A percentile compares a stretch with the other conserved stretches of the same genome.
These are phyloP conservation scores for Aspidiotus rigidus DNA, from an alignment of 2,888 invertebrate species.

Conservation along the genomic window DNA sequence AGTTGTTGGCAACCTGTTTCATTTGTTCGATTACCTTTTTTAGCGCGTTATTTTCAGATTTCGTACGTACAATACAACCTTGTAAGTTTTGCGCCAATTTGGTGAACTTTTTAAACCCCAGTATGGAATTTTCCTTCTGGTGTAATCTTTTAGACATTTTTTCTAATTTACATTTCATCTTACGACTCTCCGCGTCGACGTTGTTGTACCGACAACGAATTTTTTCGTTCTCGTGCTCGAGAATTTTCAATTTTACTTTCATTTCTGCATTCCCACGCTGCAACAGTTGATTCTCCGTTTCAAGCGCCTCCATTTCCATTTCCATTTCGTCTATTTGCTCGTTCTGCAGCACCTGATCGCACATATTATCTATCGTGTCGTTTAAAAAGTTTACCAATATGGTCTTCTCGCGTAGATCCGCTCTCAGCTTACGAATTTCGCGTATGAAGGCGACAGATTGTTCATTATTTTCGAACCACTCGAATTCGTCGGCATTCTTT, in stretches of 20 bases:
- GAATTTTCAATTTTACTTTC: slow-evolving; percentile 20
- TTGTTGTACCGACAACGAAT: slow-evolving; percentile 10
- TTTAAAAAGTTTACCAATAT: slow-evolving; percentile 19
- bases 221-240: slow-evolving; percentile 29
- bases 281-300: slow-evolving; percentile 9
- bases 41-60: slow-evolving; percentile 14
- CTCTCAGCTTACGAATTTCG: slow-evolving; percentile 18
- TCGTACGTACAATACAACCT: slow-evolving; percentile 22
- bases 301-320: slow-evolving; percentile 14
- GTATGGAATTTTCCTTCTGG: slow-evolving; percentile 19
- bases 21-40: slow-evolving; percentile 17
- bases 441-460: slow-evolving; percentile 8
- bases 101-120: slow-evolving; percentile 24
- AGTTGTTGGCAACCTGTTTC: slow-evolving; percentile 24
- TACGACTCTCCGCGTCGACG: slow-evolving; percentile 17
- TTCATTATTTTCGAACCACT: slow-evolving; percentile 11
- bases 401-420: slow-evolving; percentile 21
- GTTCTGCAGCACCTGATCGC: slow-evolving; percentile 27
- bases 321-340: slow-evolving; percentile 24
- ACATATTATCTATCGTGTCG: slow-evolving; percentile 15
- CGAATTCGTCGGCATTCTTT: slow-evolving; percentile 11
- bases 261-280: slow-evolving; percentile 21
- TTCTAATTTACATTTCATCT: slow-evolving; percentile 20
- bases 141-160: slow-evolving; percentile 15
- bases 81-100: slow-evolving; percentile 22